Evolutionary conservation across 2,113 vertebrate species (phyloP).

Genomic region (Podarcis raffonei): DNA sequence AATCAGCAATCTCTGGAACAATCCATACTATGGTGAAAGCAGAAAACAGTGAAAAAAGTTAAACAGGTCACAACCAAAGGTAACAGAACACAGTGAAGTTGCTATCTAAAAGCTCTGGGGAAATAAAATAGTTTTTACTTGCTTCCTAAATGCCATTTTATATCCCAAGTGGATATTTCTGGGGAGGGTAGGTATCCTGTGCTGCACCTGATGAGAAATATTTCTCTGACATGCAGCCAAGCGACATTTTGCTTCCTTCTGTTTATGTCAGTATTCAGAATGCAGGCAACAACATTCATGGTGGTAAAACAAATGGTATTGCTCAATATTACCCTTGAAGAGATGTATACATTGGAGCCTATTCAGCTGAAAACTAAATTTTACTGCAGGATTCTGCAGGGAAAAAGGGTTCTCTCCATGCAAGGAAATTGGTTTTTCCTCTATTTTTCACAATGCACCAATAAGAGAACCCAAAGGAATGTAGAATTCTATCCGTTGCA

Average conservation of each 20-base stretch:
- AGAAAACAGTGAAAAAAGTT: not conserved
- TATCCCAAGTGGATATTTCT: not conserved
- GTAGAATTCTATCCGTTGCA: not conserved
- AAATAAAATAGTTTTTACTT: not conserved
- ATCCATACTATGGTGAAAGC: too few species aligned
- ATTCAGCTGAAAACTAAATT: constrained; percentile 19
- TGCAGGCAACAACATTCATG: not conserved
- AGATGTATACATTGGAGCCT: not conserved
- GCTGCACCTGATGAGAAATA: not conserved
- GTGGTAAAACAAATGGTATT: not conserved
- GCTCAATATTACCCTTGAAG: not conserved
- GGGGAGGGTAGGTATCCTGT: not conserved
- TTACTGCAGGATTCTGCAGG: not conserved
- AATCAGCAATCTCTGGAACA: not conserved
- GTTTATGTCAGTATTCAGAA: constrained; percentile 14
- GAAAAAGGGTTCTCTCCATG: not conserved
- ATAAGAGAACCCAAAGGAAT: constrained; percentile 5
- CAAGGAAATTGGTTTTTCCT: constrained; percentile 17
- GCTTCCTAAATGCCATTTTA: not conserved
- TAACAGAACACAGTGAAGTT: not conserved
- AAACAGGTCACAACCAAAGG: not conserved
- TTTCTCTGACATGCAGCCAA: not conserved
- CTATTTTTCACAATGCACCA: not conserved
- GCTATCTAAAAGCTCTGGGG: not conserved
- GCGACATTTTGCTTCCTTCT: not conserved